Evolutionary conservation across 2,797 vertebrate genomes (phyloP), one percentile per base, ranked within the genome.

Genomic region (Ibycter americanus): DNA sequence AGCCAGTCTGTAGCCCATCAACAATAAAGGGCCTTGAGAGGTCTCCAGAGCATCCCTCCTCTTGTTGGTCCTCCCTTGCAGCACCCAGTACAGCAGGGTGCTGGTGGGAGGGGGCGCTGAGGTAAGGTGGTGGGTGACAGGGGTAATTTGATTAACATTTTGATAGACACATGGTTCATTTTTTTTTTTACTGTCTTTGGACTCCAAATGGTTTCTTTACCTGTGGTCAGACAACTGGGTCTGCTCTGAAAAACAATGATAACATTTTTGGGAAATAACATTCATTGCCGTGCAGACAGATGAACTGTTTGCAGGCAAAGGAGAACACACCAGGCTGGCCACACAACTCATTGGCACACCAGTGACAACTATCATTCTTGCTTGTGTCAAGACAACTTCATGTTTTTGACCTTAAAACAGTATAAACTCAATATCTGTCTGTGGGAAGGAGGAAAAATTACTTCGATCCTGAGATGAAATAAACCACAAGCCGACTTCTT

Each of bases 361-460:
- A 80, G 63, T 0, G 0, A 90, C 52, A 67, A 11, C 61, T 31
- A 90, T 73, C 81, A 51, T 55, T 91, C 83, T 89, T 68, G 42
- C 47, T 87, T 49, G 40, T n/a, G 49, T 81, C 87, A 92, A 74
- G 72, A 78, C 0, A 0, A 68, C 46, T 87, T 89, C 52, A 52
- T 47, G 29, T 78, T 80, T 72, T 93, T 91, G 71, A 93, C 87
- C 87, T 95, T 83, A 87, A 89, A 93, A 47, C 32, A 85, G 15
- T 77, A 77, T 46, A 87, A 94, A 83, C 38, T 92, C 86, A 83
- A 2, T 80, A 77, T 51, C 34, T 87, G 63, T 47, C 1, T 3
- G 47, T 42, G 34, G 51, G 44, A 84, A 92, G 27, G 26, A 54
- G 26, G 27, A 90, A 90, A 80, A 91, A 87, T 70, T 54, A 61